Percentiles rank a stretch among this genome's conserved stretches.
Evolutionary conservation across 2,888 invertebrate species (phyloP).

Genomic region (Blera fallax): DNA sequence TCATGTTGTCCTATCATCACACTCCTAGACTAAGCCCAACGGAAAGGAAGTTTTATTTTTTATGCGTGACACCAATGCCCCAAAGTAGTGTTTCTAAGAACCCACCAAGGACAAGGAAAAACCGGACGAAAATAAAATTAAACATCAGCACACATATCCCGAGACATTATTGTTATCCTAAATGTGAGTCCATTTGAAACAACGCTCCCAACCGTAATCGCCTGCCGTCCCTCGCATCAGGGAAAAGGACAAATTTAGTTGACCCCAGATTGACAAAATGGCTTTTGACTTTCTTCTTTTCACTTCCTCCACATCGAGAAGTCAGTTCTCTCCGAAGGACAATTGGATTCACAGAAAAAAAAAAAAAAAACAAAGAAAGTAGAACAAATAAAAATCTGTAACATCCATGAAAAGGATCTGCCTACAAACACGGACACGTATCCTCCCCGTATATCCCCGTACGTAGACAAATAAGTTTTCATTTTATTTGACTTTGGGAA

Average conservation of each 20-base stretch:
- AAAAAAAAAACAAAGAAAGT: constrained; percentile 75
- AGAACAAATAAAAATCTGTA: constrained; percentile 73
- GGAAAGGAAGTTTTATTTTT: neutral
- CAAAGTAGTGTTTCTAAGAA: neutral
- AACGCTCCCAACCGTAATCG: constrained; percentile 29
- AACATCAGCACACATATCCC: constrained; percentile 46
- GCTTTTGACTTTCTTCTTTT: constrained; percentile 39
- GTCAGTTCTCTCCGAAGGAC: constrained; percentile 35
- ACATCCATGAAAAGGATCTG: constrained; percentile 70
- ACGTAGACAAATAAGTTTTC: constrained; percentile 72
- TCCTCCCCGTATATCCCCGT: constrained; percentile 24
- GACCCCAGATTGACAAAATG: constrained; percentile 69
- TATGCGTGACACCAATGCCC: neutral
- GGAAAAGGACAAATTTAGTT: constrained; percentile 62
- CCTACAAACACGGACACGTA: constrained; percentile 54
- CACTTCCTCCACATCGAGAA: neutral
- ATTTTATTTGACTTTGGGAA: constrained; percentile 70
- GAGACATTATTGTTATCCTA: constrained; percentile 59
- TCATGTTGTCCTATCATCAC: neutral
- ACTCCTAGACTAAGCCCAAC: neutral
- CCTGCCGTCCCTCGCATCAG: constrained; percentile 21
- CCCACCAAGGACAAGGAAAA: neutral
- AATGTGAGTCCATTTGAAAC: constrained; percentile 55
- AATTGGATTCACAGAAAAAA: constrained; percentile 39
- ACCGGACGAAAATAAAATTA: neutral